These are phyloP conservation scores for Aphodius sticticus DNA, from an alignment of 2,888 invertebrate genomes.

Conservation along the genomic window DNA sequence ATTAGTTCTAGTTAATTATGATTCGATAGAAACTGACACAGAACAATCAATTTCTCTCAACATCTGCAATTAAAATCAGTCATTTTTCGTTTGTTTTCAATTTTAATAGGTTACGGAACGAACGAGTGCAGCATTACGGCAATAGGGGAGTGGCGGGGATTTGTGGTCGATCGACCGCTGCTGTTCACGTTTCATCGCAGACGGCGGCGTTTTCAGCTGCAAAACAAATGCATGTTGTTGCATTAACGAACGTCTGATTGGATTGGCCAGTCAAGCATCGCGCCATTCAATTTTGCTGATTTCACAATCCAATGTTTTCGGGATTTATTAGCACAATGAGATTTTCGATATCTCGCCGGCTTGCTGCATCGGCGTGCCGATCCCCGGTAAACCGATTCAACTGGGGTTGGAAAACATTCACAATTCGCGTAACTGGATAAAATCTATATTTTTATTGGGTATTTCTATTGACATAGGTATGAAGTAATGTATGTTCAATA, in stretches of 20 bases:
- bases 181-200: neutral
- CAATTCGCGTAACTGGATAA: neutral
- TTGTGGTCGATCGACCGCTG: conserved; percentile 29
- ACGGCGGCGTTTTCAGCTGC: conserved; percentile 28
- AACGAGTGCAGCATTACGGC: neutral
- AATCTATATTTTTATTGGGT: neutral
- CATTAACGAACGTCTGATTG: conserved; percentile 44
- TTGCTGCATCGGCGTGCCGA: neutral
- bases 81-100: neutral
- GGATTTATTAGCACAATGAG: conserved; percentile 34
- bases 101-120: neutral
- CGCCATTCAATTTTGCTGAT: conserved; percentile 40
- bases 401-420: neutral
- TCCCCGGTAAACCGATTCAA: conserved; percentile 16
- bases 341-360: conserved; percentile 30
- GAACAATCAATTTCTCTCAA: too few species aligned
- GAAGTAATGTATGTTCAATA: neutral
- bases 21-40: too few species aligned
- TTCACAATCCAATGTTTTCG: conserved; percentile 35
- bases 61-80: too few species aligned
- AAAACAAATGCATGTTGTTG: conserved; percentile 38
- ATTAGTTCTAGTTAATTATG: too few species aligned
- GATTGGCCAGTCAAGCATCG: conserved; percentile 43
- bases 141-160: conserved; percentile 6
- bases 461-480: neutral